A percentile compares a stretch with the other conserved stretches of the same genome.
phyloP scores from a whole-genome alignment of 1,140 invertebrate genomes.

The Drosophila nigrodunni region DNA sequence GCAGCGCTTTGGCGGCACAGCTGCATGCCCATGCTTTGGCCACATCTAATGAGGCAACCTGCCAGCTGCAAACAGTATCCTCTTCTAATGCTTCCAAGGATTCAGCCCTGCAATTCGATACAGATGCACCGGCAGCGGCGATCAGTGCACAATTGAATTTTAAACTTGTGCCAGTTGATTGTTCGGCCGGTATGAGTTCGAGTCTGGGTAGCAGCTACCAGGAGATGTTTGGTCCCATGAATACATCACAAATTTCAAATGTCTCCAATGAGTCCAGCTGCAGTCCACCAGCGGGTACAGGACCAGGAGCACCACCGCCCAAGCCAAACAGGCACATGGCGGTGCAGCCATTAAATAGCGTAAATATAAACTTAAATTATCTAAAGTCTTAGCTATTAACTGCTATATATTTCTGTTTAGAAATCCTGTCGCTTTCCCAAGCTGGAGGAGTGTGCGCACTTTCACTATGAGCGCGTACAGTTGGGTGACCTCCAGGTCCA shows the following conservation, averaged over 20 bases:
- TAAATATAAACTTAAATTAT: constrained; percentile 35
- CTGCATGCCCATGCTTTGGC: constrained; percentile 69
- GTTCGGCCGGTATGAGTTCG: constrained; percentile 48
- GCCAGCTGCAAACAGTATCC: constrained; percentile 36
- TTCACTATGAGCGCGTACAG: constrained; percentile 97
- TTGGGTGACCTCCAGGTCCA: constrained; percentile 90
- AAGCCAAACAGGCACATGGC: constrained; percentile 76
- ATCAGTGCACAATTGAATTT: constrained; percentile 77
- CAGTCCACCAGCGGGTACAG: constrained; percentile 55
- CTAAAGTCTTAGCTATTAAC: not conserved
- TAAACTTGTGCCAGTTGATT: constrained; percentile 70
- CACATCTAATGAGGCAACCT: constrained; percentile 5
- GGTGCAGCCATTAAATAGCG: constrained; percentile 73
- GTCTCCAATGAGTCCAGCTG: constrained; percentile 78
- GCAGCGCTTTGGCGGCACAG: constrained; percentile 63
- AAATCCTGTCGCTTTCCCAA: constrained; percentile 91
- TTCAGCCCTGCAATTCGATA: constrained; percentile 55
- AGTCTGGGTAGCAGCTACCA: constrained; percentile 51
- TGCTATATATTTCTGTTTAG: constrained; percentile 29
- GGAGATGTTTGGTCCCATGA: constrained; percentile 83
- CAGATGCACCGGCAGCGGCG: constrained; percentile 64
- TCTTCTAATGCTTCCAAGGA: constrained; percentile 42
- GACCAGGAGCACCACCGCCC: constrained; percentile 37
- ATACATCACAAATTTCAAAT: constrained; percentile 83
- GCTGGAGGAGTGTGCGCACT: constrained; percentile 98